These are phyloP conservation scores for Phymastichus coffea DNA, from an alignment of 1,140 invertebrate genomes.

Conservation along the genomic window DNA sequence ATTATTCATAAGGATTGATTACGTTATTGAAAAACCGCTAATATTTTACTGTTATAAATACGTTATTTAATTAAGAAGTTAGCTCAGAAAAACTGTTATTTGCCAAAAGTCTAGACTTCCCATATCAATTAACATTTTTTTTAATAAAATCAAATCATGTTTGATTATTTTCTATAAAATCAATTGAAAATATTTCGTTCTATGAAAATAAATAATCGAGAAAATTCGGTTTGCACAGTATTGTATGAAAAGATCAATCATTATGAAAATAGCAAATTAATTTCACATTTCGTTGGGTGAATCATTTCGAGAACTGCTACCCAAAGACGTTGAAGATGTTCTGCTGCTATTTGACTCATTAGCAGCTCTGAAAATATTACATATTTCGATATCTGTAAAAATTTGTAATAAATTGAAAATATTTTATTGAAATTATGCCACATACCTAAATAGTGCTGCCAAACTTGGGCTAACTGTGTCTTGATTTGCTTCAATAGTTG, in stretches of 20 bases:
- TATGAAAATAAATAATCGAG: slow-evolving; percentile 24
- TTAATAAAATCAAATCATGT: not conserved
- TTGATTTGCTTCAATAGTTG: slow-evolving; percentile 48
- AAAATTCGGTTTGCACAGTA: slow-evolving; percentile 22
- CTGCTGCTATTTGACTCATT: slow-evolving; percentile 48
- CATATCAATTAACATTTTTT: not conserved
- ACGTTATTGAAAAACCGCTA: no score
- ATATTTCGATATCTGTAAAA: no score
- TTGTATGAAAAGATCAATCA: slow-evolving; percentile 24
- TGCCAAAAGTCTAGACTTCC: no score
- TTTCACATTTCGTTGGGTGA: slow-evolving; percentile 45
- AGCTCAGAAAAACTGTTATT: no score
- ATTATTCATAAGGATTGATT: no score
- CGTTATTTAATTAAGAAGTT: no score
- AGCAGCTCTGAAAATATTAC: slow-evolving; percentile 40
- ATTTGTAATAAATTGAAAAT: not conserved
- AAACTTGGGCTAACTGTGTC: slow-evolving; percentile 53
- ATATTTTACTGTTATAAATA: no score
- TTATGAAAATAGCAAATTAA: slow-evolving; percentile 33
- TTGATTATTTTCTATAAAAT: not conserved
- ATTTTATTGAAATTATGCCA: slow-evolving; percentile 42
- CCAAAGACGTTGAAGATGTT: slow-evolving; percentile 46
- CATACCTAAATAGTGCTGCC: slow-evolving; percentile 56
- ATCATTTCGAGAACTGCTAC: slow-evolving; percentile 43
- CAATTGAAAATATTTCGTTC: not conserved